Base-by-base conservation (phyloP, 2,797 vertebrate genomes). In the Lophius americanus region DNA sequence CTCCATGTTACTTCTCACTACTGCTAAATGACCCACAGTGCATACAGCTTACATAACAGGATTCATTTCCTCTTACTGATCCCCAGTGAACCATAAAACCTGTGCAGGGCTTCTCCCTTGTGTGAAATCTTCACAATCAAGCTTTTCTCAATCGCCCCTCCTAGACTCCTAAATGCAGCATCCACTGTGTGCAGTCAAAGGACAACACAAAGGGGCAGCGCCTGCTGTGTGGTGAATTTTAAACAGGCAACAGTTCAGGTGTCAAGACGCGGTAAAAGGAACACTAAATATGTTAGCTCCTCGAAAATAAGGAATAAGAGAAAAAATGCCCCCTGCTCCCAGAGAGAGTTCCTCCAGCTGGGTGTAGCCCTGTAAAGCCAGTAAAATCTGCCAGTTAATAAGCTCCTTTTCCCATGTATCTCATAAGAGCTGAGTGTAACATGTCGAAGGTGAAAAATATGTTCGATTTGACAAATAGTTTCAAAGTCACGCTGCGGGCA, bases 61-160 rank as follows among this genome's bases (percentile, higher is more conserved):
- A 78, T 59, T 75, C 3, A 79, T 57, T 82, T 88, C 83, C 79
- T 76, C 67, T 50, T 7, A 2, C 54, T 69, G 48, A 11, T 64
- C 67, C 70, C 51, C 47, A 1, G 35, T 0, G 62, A 64, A 46
- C 37, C 4, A 47, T 11, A 55, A 55, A 48, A 75, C 60, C 49
- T 51, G 33, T 53, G 43, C 6, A 2, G 57, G 47, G 48, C 7
- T 51, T 64, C 61, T 57, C 51, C 33, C 12, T 57, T 0, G 0
- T 2, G 37, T 47, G 36, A 65, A 70, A 48, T 38, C 60, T 23
- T 59, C 6, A 70, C 78, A 77, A 60, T 61, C 4, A 1, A 2
- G 57, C 44, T 56, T 70, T 75, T 81, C 60, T 75, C 76, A 73
- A 52, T 59, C 61, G 51, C 39, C 12, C n/a, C 12, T 9, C 64